phyloP scores from a whole-genome alignment of 2,888 invertebrate species.

The Digitonthophagus gazella region DNA sequence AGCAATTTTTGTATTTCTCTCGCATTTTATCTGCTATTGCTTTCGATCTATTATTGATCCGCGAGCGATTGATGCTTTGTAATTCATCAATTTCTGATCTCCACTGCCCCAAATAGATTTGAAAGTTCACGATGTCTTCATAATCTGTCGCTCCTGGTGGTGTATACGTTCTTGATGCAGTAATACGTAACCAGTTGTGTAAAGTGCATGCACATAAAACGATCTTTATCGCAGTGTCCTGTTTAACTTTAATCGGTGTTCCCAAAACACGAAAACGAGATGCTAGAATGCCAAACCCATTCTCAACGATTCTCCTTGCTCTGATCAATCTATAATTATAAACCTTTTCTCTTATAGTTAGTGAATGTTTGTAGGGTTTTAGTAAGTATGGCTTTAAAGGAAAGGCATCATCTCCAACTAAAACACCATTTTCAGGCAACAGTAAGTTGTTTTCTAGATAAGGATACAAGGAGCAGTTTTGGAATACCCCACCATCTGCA shows the following conservation, averaged over 20 bases:
- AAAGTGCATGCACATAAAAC: conserved; percentile 1
- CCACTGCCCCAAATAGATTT: too few species aligned
- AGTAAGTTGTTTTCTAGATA: conserved; percentile 15
- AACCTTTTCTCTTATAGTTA: neutral
- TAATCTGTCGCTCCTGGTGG: conserved; percentile 19
- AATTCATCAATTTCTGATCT: too few species aligned
- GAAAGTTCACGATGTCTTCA: too few species aligned
- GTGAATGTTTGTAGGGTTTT: conserved; percentile 17
- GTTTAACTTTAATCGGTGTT: conserved; percentile 20
- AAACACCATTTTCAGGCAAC: neutral
- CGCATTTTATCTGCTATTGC: too few species aligned
- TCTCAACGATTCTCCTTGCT: too few species aligned
- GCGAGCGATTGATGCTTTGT: too few species aligned
- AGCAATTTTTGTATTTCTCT: too few species aligned
- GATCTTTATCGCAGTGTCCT: conserved; percentile 18
- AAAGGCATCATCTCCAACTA: conserved; percentile 13
- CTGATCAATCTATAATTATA: conserved; percentile 8
- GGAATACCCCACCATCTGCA: conserved; percentile 17
- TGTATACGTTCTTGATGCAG: conserved; percentile 15
- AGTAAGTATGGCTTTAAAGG: conserved; percentile 18
- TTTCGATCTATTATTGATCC: too few species aligned
- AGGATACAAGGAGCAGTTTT: neutral
- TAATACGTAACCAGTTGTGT: conserved; percentile 14
- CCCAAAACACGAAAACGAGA: too few species aligned
- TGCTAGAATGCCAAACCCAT: too few species aligned